Base-by-base conservation (phyloP, 2,888 invertebrate species). In the Doris montereyensis region DNA sequence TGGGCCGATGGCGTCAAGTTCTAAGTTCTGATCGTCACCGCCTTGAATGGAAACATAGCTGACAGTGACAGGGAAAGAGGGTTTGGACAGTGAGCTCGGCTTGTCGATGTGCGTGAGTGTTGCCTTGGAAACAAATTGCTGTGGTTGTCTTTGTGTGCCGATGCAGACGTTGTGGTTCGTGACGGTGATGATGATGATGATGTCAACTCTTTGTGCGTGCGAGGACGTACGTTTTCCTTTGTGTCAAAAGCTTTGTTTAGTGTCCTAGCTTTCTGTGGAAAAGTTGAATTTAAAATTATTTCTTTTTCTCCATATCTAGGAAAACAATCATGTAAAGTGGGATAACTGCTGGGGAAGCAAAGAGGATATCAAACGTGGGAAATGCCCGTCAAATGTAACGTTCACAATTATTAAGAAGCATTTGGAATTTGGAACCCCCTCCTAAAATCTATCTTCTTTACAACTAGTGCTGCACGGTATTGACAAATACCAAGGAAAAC, bases 21-120 rank as follows among this genome's bases (percentile, higher is more conserved):
- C 75, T 21, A 77, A 68, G 34, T 62, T 77, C 2, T 70, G 74
- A 67, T 82, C 80, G 21, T 80, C 68, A 0, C 84, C 83, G 4
- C 84, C 83, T 35, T 84, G 84, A 52, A 86, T 83, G n/a, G 86
- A 84, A 13, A 85, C 84, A 75, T 84, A 84, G 74, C 84, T 85
- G 70, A 85, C 81, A 21, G 84, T 79, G 13, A 86, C 80, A 0
- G 84, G 84, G 57, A 81, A 82, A 68, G 81, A 81, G 21, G 80
- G 73, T 72, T 85, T 83, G 8, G 58, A 76, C 8, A 57, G 32
- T 67, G 71, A 30, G 28, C 65, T 78, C 0, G 79, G 58, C 60
- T 76, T 76, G 30, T 76, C 62, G 41, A 30, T 72, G n/a, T 30
- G 77, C 4, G n/a, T n/a, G n/a, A n/a, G n/a, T n/a, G n/a, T n/a